phyloP scores from a whole-genome alignment of 2,113 vertebrate genomes.

The Pica pica region DNA sequence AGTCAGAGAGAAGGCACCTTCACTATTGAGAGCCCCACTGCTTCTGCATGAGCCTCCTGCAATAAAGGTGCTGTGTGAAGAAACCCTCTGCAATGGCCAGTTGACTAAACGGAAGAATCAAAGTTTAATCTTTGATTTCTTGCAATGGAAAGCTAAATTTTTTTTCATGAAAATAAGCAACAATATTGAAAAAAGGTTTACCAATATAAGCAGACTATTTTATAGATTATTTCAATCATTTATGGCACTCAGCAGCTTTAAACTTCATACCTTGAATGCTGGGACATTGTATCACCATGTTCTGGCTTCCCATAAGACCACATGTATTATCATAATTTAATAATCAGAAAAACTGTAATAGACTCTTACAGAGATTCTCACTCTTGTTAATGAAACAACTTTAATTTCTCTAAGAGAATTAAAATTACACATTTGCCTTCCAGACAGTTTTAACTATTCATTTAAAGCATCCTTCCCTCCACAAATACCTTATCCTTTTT shows the following conservation, averaged over 20 bases:
- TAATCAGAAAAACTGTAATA: background rate
- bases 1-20: background rate
- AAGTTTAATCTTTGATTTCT: background rate
- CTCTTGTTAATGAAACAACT: background rate
- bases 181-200: background rate
- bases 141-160: background rate
- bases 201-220: background rate
- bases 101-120: background rate
- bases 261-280: background rate
- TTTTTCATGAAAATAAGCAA: background rate
- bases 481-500: background rate
- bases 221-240: background rate
- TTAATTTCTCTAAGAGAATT: background rate
- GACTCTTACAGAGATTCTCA: background rate
- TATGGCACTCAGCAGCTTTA: background rate
- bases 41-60: background rate
- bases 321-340: background rate
- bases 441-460: background rate
- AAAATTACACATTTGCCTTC: background rate
- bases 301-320: background rate
- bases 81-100: background rate
- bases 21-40: background rate
- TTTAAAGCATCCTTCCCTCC: background rate
- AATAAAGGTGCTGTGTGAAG: background rate
- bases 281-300: background rate